Base-by-base conservation (phyloP, 2,888 invertebrate genomes). In the Sylvicola fuscatus region DNA sequence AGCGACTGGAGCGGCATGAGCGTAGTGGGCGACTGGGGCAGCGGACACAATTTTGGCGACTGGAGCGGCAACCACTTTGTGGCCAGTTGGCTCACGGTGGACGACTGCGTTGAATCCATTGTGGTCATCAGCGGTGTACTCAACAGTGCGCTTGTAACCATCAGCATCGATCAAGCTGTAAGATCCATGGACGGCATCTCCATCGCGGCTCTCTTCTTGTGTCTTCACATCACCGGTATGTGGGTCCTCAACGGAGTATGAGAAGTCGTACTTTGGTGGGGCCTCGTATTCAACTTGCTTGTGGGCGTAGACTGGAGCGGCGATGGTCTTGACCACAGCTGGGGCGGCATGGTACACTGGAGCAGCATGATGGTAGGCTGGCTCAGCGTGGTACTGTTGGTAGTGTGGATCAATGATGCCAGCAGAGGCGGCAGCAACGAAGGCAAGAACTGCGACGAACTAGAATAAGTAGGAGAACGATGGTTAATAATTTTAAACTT, bases 71-170 rank as follows among this genome's bases (percentile, higher is more conserved):
- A 45, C 31, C 10, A 48, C 49, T 11, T 56, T 52, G 40, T 53
- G 53, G 28, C 52, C 53, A 34, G 58, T 57, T n/a, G 62, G 61
- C 44, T 64, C 62, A 28, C 60, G 62, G 39, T 54, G 56, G 2
- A 66, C 66, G 28, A 64, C 47, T 3, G 66, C 66, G 45, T 65
- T 62, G 52, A 66, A 66, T 38, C 66, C 66, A 40, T 50, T 59
- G 43, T 61, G 59, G n/a, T 58, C 52, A 45, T 65, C 65, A 17
- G 66, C 61, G 37, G 56, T 56, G 49, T 66, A 66, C 14, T 64
- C 58, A n/a, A 66, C 66, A 27, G 57, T 53, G 39, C 66, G 58
- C 37, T 54, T 56, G 43, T 56, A 56, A 27, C 66, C 66, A 50
- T 66, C 66, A 15, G 66, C 47, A 41, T 66, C 65, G 41, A 66